Conservation (phyloP, 2,888 invertebrate species). For the Melipona beecheii region DNA sequence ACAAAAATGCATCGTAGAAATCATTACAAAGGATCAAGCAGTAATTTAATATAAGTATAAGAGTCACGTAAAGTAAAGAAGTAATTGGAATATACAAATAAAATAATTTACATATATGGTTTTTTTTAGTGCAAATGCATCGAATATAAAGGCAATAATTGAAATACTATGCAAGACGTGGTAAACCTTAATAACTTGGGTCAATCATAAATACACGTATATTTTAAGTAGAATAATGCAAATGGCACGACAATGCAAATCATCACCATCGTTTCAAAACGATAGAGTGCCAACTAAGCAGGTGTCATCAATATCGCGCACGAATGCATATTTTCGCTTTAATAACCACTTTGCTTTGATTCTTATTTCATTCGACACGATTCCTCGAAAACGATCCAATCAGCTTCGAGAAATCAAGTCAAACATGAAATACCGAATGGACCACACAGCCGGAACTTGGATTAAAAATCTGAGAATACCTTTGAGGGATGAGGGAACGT, state of each 20-base stretch:
- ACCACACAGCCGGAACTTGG: no score
- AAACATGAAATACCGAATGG: background rate
- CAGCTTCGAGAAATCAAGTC: background rate
- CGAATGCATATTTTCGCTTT: slow-evolving; percentile 13
- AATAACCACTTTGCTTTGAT: background rate
- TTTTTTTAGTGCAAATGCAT: no score
- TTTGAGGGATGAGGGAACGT: slow-evolving; percentile 82
- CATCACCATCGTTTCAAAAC: background rate
- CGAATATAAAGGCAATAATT: no score
- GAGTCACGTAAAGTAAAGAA: no score
- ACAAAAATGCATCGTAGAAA: no score
- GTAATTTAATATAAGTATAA: no score
- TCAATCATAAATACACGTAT: background rate
- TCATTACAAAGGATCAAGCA: no score
- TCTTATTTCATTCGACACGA: background rate
- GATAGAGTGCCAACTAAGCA: slow-evolving; percentile 11
- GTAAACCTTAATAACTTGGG: no score
- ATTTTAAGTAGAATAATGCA: background rate
- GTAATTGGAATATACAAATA: no score
- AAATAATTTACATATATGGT: no score
- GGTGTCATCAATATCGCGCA: background rate
- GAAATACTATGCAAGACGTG: no score
- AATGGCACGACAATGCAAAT: background rate
- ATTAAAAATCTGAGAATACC: slow-evolving; percentile 62
- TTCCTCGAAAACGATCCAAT: background rate